Evolutionary conservation across 2,113 vertebrate genomes (phyloP), one percentile per base, ranked within the genome.

Genomic region (Microtus montanus): DNA sequence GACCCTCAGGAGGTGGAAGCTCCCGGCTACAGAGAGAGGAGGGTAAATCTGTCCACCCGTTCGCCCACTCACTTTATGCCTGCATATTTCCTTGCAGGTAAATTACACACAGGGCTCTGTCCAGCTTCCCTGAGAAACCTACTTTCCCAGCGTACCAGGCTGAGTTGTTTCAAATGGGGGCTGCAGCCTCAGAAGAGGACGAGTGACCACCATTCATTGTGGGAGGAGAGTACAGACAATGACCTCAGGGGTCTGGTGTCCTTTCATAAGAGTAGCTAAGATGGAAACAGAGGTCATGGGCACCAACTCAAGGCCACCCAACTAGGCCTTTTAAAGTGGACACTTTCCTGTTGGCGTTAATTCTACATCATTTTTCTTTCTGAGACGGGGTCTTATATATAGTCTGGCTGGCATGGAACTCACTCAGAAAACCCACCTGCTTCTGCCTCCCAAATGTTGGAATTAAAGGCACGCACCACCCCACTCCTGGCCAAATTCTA

Each of bases 161-260:
- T 30, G 30, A 79, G 11, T 14, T 87, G 74, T 79, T 63, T 80
- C 14, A 52, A 19, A 7, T 26, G 82, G 66, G 49, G 35, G 15
- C n/a, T 77, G 41, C 26, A 82, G 61, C 33, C 64, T 86, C 41
- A 95, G 71, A 90, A 73, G 41, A 90, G n/a, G 84, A 71, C 30
- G 70, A 33, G 12, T 22, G 24, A 26, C 63, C 20, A 73, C 84
- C 4, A 75, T 28, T 49, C 47, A 64, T 2, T 26, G 30, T 12
- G 22, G 12, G 19, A 73, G 35, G 64, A 30, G 6, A 79, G 54
- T 41, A n/a, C 6, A 68, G 58, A 30, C 14, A 70, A 24, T 52
- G 89, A 64, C 38, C 11, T 52, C 10, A 41, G 0, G 49, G 68
- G 8, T 2, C 2, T 35, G 49, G 49, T n/a, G 78, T 58, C 52